Conservation (phyloP, 2,797 vertebrate species). For the Crocidura indochinensis region DNA sequence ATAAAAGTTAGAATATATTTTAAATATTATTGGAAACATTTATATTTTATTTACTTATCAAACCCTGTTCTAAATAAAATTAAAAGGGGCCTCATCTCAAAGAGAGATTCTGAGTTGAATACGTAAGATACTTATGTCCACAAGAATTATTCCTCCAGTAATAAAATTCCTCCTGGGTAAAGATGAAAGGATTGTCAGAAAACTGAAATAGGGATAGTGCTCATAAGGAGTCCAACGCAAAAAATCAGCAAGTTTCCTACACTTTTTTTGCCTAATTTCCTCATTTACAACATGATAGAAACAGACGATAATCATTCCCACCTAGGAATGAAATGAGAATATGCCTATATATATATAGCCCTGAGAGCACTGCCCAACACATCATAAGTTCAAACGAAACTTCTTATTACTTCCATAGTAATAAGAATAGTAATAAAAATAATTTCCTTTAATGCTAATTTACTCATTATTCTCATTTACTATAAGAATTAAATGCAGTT, state of each 20-base stretch:
- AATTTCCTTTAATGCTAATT: neutral
- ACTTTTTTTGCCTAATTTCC: neutral
- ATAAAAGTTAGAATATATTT: neutral
- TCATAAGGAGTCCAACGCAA: neutral
- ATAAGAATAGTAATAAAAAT: no score
- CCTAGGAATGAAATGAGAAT: neutral
- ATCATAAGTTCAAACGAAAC: neutral
- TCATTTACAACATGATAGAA: neutral
- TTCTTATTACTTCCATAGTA: neutral
- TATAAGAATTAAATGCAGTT: constrained; percentile 33
- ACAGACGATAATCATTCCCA: no score
- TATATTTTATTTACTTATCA: constrained; percentile 15
- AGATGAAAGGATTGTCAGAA: neutral
- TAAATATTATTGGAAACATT: neutral
- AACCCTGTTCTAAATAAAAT: neutral
- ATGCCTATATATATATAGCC: rapidly evolving
- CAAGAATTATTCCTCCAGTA: neutral
- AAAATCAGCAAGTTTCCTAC: neutral
- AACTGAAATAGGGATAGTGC: neutral
- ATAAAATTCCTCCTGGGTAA: neutral
- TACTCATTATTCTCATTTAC: neutral
- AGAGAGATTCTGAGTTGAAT: neutral
- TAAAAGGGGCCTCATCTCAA: neutral
- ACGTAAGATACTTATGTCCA: neutral
- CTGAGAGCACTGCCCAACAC: neutral